phyloP scores from a whole-genome alignment of 37 sponge, comb jelly and placozoan genomes.

The Dysidea cf. avara region DNA sequence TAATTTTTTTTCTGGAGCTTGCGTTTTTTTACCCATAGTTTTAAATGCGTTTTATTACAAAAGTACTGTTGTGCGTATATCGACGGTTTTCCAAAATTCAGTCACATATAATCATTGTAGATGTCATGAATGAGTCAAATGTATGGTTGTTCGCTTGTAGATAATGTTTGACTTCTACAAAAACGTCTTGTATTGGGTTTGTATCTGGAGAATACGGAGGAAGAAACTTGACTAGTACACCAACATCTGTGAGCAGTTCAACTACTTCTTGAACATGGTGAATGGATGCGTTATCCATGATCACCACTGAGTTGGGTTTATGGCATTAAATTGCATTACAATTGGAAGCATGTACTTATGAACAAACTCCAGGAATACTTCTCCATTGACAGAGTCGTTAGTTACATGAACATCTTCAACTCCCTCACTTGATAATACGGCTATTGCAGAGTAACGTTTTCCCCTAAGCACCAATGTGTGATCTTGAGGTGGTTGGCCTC shows the following conservation, averaged over 20 bases:
- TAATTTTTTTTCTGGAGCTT: no score
- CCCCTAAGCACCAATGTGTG: neutral
- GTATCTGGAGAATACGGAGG: neutral
- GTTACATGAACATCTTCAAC: slow-evolving; percentile 1
- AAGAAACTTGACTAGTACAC: neutral
- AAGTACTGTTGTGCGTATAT: no score
- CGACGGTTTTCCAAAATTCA: no score
- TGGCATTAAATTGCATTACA: slow-evolving; percentile 3
- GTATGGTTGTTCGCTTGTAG: neutral
- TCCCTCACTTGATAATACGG: neutral
- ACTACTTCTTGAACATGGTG: neutral
- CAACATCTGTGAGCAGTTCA: slow-evolving; percentile 1
- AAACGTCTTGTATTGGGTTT: neutral
- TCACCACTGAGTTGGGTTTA: neutral
- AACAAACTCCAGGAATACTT: slow-evolving; percentile 3
- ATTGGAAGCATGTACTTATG: neutral
- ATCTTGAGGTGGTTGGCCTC: neutral
- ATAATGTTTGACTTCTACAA: neutral
- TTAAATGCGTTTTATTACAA: no score
- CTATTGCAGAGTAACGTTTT: neutral
- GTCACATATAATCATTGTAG: no score
- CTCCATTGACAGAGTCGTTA: slow-evolving; percentile 9
- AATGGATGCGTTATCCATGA: no score
- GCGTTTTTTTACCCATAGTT: no score
- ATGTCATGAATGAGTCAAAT: no score